These are phyloP conservation scores for Sebastes nivosus DNA, from an alignment of 2,797 vertebrate genomes.

Conservation along the genomic window DNA sequence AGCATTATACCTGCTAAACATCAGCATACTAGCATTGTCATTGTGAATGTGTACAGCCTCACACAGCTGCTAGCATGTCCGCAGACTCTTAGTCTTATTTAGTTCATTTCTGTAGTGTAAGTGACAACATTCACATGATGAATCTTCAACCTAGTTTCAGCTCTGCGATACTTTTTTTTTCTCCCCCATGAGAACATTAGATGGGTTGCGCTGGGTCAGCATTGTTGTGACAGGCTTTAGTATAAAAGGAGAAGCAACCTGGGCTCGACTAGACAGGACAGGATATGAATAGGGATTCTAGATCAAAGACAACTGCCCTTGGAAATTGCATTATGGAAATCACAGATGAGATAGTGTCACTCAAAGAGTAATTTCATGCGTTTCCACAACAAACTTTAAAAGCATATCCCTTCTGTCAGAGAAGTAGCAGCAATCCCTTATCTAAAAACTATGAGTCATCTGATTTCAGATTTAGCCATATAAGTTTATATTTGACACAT, in stretches of 20 bases:
- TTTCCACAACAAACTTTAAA: slow-evolving; percentile 72
- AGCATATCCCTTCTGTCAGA: slow-evolving; percentile 47
- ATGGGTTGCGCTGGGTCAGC: slow-evolving; percentile 64
- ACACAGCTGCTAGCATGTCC: neutral
- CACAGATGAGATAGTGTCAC: slow-evolving; percentile 77
- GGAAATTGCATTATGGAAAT: slow-evolving; percentile 84
- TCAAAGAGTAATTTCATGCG: slow-evolving; percentile 75
- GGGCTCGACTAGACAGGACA: slow-evolving; percentile 66
- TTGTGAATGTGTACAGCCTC: neutral
- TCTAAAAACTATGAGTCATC: slow-evolving; percentile 49
- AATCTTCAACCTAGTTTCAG: slow-evolving; percentile 30
- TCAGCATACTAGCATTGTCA: neutral
- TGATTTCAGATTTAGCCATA: slow-evolving; percentile 55
- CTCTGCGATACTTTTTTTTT: neutral
- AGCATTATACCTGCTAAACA: neutral
- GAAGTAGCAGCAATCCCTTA: slow-evolving; percentile 51
- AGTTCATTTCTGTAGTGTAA: neutral
- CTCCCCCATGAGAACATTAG: slow-evolving; percentile 20
- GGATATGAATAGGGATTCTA: slow-evolving; percentile 78
- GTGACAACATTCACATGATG: slow-evolving; percentile 38
- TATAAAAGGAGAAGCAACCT: slow-evolving; percentile 63
- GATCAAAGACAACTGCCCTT: slow-evolving; percentile 81
- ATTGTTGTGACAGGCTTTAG: slow-evolving; percentile 70
- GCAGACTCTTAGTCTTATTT: neutral
- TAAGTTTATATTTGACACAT: slow-evolving; percentile 59